These are phyloP conservation scores for Lamprotornis superbus DNA, from an alignment of 2,113 vertebrate species.

Conservation along the genomic window DNA sequence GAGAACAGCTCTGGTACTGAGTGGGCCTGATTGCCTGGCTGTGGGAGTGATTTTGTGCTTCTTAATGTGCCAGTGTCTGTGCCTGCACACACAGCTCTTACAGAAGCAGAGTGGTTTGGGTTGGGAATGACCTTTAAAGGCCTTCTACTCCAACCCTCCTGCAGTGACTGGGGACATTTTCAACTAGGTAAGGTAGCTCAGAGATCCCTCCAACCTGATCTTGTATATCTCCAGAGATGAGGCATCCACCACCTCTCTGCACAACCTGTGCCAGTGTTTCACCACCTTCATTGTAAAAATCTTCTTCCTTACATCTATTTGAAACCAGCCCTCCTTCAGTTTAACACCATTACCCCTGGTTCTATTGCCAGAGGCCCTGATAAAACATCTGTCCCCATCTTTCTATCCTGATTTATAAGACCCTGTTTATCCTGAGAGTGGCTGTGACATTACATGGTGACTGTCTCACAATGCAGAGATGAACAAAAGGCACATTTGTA, in stretches of 20 bases:
- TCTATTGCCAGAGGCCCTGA: neutral
- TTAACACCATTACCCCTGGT: neutral
- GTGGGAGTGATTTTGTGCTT: neutral
- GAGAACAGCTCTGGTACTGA: neutral
- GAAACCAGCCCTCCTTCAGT: accelerated
- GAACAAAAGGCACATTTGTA: neutral
- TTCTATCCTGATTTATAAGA: neutral
- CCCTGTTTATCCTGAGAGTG: neutral
- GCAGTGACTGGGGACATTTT: neutral
- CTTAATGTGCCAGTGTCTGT: neutral
- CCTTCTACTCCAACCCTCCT: neutral
- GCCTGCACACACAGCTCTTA: neutral
- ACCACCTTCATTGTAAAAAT: neutral
- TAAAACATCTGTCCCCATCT: neutral
- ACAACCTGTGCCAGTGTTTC: neutral
- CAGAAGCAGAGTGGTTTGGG: neutral
- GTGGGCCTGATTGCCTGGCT: neutral
- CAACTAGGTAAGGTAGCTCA: neutral
- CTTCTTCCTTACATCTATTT: neutral
- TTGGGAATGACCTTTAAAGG: neutral
- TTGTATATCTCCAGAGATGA: neutral
- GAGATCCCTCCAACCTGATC: neutral
- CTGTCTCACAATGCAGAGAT: neutral
- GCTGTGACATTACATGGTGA: neutral
- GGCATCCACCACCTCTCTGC: neutral